Conservation (phyloP, 2,797 vertebrate genomes). For the Hippoglossus hippoglossus region DNA sequence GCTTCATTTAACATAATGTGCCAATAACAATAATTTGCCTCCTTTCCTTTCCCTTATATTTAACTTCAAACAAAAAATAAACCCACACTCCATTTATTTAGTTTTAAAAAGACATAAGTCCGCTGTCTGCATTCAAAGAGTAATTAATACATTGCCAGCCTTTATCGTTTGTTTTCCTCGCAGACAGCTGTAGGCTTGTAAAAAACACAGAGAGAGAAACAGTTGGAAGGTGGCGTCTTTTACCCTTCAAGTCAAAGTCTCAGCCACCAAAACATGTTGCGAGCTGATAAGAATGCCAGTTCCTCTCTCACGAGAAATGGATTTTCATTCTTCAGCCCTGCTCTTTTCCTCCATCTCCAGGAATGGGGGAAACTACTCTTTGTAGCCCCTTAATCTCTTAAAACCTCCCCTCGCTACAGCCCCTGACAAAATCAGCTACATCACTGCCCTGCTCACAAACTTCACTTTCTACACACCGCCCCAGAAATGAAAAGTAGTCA, state of each 20-base stretch:
- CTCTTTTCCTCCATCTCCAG: conserved; percentile 51
- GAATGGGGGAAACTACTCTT: conserved; percentile 46
- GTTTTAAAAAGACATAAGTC: conserved; percentile 31
- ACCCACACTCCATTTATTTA: conserved; percentile 40
- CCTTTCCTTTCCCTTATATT: conserved; percentile 16
- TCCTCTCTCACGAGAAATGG: conserved; percentile 59
- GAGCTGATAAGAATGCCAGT: conserved; percentile 71
- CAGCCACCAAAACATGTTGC: conserved; percentile 66
- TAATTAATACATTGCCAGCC: conserved; percentile 45
- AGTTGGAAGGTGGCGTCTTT: conserved; percentile 50
- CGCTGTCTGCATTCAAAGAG: conserved; percentile 35
- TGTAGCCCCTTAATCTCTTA: conserved; percentile 36
- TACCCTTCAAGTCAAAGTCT: conserved; percentile 71
- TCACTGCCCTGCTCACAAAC: conserved; percentile 33
- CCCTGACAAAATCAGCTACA: conserved; percentile 53
- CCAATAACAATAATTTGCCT: conserved; percentile 20
- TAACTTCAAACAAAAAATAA: conserved; percentile 25
- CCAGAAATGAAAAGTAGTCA: conserved; percentile 48
- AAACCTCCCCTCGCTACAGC: conserved; percentile 22
- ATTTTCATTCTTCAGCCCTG: conserved; percentile 62
- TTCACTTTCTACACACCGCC: conserved; percentile 15
- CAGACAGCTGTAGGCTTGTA: conserved; percentile 40
- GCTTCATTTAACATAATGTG: conserved; percentile 49
- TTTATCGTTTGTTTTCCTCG: conserved; percentile 49
- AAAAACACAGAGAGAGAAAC: conserved; percentile 11